Evolutionary conservation across 2,888 invertebrate species (phyloP).

Genomic region (Trypoxylon attenuatum): DNA sequence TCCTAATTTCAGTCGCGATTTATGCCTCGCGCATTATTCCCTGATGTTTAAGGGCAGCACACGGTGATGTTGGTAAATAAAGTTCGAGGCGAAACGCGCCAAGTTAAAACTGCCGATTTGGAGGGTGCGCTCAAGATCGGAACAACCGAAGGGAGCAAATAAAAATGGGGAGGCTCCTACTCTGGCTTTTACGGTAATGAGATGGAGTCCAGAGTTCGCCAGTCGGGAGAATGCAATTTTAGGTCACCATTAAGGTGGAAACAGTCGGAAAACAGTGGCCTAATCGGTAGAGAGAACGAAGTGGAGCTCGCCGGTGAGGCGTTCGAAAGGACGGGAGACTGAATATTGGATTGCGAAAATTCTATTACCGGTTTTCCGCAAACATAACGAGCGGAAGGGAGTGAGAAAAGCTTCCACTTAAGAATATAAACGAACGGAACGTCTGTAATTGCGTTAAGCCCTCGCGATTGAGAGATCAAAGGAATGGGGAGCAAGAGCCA

Average conservation of each 20-base stretch:
- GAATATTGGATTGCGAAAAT: background rate
- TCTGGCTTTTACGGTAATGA: too few species aligned
- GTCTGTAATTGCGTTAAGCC: background rate
- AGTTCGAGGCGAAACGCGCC: too few species aligned
- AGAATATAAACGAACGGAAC: background rate
- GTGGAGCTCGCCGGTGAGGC: background rate
- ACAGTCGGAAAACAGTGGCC: background rate
- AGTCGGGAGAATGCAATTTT: background rate
- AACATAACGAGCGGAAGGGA: background rate
- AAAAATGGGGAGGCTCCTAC: too few species aligned
- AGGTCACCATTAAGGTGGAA: background rate
- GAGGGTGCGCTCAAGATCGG: too few species aligned
- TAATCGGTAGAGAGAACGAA: background rate
- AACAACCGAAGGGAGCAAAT: too few species aligned
- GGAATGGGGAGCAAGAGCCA: background rate
- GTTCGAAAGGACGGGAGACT: background rate
- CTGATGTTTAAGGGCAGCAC: too few species aligned
- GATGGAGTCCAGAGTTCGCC: too few species aligned
- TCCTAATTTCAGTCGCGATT: too few species aligned
- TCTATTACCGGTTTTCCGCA: background rate
- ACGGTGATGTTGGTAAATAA: too few species aligned
- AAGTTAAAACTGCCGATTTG: too few species aligned
- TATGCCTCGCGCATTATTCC: too few species aligned
- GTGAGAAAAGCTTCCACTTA: background rate
- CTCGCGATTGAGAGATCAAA: background rate